Base-by-base conservation (phyloP, 2,888 invertebrate genomes). In the Ophioninae sp. region DNA sequence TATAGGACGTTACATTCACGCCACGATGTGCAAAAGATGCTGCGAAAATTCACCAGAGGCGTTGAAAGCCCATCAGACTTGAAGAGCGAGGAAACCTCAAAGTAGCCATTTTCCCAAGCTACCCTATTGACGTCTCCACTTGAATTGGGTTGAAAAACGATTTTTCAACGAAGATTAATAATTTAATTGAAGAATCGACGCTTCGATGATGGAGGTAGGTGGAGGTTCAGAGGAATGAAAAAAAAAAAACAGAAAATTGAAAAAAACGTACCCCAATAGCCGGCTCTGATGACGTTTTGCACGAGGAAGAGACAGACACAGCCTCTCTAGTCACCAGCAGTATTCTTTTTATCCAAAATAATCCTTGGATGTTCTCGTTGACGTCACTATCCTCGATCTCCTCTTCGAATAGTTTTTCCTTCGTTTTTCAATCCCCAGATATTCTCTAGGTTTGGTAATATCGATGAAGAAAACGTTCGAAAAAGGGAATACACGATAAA, bases 341-440 rank as follows among this genome's bases (percentile, higher is more conserved):
- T 80, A 76, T 80, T 80, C 69, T 64, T 64, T 76, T 79, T 83
- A 83, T 83, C 83, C 80, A 83, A 80, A 80, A 77, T 75, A 83
- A 83, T 80, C 80, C 83, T 76, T 71, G 23, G 56, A 67, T 65
- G 22, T 23, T 22, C 41, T 23, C 37, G 61, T 61, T 72, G 59
- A n/a, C 17, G 58, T 59, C 79, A 79, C 82, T 82, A 51, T 8
- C 1, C 39, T 76, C 39, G 9, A 22, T 56, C 3, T 17, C 37
- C 20, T 61, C 20, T 17, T 59, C 2, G 37, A 64, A 56, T 30
- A 1, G 17, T 77, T 56, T 9, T 10, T 30, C 72, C 2, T 9
- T n/a, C 63, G 20, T 41, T n/a, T 69, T 37, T 9, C 3, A 9
- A n/a, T 23, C 30, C 23, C n/a, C 13, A 6, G 61, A 10, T 61